Base-by-base conservation (phyloP, 1,140 invertebrate genomes). In the Belonocnema kinseyi region DNA sequence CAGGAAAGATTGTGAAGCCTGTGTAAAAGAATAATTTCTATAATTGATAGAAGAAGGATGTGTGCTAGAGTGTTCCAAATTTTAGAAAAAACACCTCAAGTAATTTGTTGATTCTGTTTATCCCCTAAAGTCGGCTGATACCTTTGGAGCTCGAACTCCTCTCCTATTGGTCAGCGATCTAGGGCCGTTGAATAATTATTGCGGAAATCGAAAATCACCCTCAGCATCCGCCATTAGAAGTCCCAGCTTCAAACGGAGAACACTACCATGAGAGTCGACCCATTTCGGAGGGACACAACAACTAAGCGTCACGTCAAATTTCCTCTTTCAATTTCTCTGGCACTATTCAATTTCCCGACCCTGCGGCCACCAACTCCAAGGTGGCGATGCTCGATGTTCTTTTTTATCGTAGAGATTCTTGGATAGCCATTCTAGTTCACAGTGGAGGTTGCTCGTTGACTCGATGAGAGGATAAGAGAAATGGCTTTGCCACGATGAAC, bases 311-410 rank as follows among this genome's bases (percentile, higher is more conserved):
- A 82, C 81, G 83, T 85, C 80, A 82, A 87, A 86, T 85, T 88
- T 88, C 85, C 87, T 79, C 81, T 85, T 84, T 84, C 86, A 86
- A 87, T 88, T 86, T 87, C 77, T 81, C 78, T 71, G 66, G 52
- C 75, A 87, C 83, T 88, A 88, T 88, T 88, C 86, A 87, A 88
- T 88, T 87, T 88, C 86, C 85, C 81, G 72, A 56, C 74, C 81
- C 79, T 76, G 79, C 79, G 81, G 78, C 77, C 79, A 74, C 40
- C 40, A 78, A 78, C 52, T 76, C 14, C 56, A 26, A 50, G 70
- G 52, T 46, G 73, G 33, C 73, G 5, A 21, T 53, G 26, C 76
- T 66, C 33, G 50, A 75, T 75, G 50, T 26, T 58, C 52, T 53
- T 26, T 72, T 33, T 70, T 73, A 40, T 75, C 71, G 70, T 54